Evolutionary conservation across 2,797 vertebrate genomes (phyloP), one percentile per base, ranked within the genome.

Genomic region (Masticophis lateralis): DNA sequence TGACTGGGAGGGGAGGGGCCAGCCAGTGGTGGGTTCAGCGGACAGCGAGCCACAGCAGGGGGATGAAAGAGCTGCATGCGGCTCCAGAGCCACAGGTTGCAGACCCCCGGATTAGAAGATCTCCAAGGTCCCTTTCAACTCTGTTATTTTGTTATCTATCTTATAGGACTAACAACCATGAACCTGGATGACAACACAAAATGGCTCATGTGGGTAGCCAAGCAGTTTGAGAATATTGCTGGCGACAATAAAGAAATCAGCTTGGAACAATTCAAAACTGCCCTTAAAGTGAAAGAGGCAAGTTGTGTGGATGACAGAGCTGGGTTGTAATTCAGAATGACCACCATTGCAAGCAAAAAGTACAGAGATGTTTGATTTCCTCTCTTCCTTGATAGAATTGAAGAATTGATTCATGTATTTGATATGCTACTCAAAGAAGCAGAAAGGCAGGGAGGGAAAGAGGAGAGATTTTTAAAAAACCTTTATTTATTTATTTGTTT

Each of bases 251-350:
- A 98, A 91, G 98, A 99, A 93, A 99, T 99, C 13, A 86, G 97
- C 95, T 88, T 99, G 69, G 97, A 98, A 0, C 98, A 98, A 96
- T 99, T 99, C 94, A 99, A 98, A 95, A 96, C 97, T 0, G 98
- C 98, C 0, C 98, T 99, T 10, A 98, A 98, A 53, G 98, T 99
- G 93, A 99, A 99, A 97, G 99, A 99, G 98, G 99, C 98, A 94
- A 97, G 97, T 94, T 66, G 53, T 4, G 63, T 13, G 10, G 55
- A 14, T 1, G 20, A 25, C 7, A 37, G 37, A n/a, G 20, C 13
- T 1, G 2, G 28, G 57, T 20, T 22, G 25, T 18, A 32, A n/a
- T 47, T 66, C 5, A 4, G 28, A 69, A 88, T 4, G 27, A 2
- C 18, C 32, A 12, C 11, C 0, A 0, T 18, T 60, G 66, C 60